Percentiles rank a stretch among this genome's conserved stretches.
phyloP scores from a whole-genome alignment of 2,797 vertebrate species.

The Galaxias olidus region DNA sequence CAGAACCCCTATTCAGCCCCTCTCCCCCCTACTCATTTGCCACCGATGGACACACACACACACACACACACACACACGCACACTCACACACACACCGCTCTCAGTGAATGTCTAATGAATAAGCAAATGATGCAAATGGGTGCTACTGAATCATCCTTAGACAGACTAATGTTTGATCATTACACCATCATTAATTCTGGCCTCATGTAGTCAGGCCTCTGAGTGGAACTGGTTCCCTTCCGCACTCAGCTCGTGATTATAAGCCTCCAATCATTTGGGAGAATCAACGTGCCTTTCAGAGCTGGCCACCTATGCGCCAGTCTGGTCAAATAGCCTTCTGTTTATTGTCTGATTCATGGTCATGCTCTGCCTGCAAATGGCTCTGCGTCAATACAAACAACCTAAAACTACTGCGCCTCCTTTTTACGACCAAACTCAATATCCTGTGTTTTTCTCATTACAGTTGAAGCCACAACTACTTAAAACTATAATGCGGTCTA shows the following conservation, averaged over 20 bases:
- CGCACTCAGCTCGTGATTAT: constrained; percentile 11
- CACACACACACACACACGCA: constrained; percentile 19
- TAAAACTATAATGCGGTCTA: constrained; percentile 68
- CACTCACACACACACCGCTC: constrained; percentile 19
- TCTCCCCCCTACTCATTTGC: constrained; percentile 10
- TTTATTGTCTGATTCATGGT: constrained; percentile 48
- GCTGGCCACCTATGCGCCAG: neutral
- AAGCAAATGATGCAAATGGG: constrained; percentile 39
- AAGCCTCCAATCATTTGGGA: constrained; percentile 7
- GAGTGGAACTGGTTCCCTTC: constrained; percentile 9
- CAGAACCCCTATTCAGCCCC: neutral
- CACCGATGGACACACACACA: constrained; percentile 18
- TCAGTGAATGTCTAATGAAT: constrained; percentile 46
- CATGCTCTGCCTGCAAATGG: constrained; percentile 40
- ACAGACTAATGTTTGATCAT: constrained; percentile 37
- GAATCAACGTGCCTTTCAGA: neutral
- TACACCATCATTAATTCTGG: constrained; percentile 33
- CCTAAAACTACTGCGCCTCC: constrained; percentile 50
- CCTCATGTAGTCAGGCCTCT: constrained; percentile 12
- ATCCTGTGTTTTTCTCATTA: constrained; percentile 68
- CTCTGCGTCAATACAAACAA: constrained; percentile 55
- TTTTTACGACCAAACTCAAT: constrained; percentile 69
- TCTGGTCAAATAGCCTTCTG: constrained; percentile 28
- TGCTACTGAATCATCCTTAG: constrained; percentile 34
- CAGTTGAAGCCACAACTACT: constrained; percentile 51